Conservation (phyloP, 1,140 invertebrate genomes). For the Varroa destructor region DNA sequence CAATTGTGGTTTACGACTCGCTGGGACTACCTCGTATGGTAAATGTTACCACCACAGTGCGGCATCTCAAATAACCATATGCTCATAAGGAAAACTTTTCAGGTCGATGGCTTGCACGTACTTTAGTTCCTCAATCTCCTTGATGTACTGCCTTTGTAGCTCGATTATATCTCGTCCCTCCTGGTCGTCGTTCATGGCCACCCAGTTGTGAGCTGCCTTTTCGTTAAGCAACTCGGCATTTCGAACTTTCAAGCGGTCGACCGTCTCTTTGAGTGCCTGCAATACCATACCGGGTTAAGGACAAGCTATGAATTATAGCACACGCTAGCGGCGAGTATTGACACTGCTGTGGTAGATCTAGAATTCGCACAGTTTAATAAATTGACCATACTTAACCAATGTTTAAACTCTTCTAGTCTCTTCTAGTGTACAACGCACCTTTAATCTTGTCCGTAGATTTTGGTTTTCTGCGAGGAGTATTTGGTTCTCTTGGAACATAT, state of each 20-base stretch:
- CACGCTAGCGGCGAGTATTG: no score
- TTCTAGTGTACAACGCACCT: slow-evolving; percentile 38
- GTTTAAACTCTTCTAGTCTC: no score
- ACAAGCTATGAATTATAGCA: no score
- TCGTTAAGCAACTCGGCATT: slow-evolving; percentile 69
- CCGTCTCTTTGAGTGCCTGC: slow-evolving; percentile 71
- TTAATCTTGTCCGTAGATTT: slow-evolving; percentile 68
- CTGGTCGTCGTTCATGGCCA: slow-evolving; percentile 42
- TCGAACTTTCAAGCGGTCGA: slow-evolving; percentile 64
- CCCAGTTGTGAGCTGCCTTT: slow-evolving; percentile 57
- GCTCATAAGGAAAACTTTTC: slow-evolving; percentile 25
- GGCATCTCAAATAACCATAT: no score
- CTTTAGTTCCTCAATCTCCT: slow-evolving; percentile 78
- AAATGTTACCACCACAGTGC: no score
- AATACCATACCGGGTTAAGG: not conserved
- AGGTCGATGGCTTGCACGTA: slow-evolving; percentile 34
- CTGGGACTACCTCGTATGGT: no score
- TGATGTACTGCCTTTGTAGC: slow-evolving; percentile 65
- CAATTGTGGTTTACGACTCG: no score
- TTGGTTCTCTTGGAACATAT: slow-evolving; percentile 91
- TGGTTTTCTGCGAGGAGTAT: slow-evolving; percentile 75
- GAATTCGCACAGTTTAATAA: no score
- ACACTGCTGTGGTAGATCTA: no score
- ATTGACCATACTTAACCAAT: no score
- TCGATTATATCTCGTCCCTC: slow-evolving; percentile 50